Evolutionary conservation across 2,888 invertebrate species (phyloP).

Genomic region (Brenthis ino): DNA sequence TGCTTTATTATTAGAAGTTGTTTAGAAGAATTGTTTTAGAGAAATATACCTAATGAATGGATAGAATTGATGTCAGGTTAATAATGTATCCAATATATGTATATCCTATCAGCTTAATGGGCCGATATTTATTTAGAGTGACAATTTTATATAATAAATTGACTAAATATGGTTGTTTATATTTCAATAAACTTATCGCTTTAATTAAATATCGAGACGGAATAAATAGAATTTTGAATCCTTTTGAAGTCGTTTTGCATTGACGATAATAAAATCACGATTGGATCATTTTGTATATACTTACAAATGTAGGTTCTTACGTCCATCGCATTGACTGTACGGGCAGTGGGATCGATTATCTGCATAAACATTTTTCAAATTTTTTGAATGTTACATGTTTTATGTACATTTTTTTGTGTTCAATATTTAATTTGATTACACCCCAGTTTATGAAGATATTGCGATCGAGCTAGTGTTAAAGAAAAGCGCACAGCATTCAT

Average conservation of each 20-base stretch:
- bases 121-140: conserved; percentile 33
- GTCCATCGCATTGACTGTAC: conserved; percentile 53
- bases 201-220: conserved; percentile 25
- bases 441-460: conserved; percentile 62
- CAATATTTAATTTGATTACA: conserved; percentile 38
- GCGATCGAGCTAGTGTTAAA: conserved; percentile 65
- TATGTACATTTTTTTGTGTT: conserved; percentile 15
- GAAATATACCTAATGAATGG: conserved; percentile 44
- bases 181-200: conserved; percentile 28
- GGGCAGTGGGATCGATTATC: conserved; percentile 51
- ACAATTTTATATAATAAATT: conserved; percentile 15
- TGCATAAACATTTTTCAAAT: conserved; percentile 36
- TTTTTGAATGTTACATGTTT: conserved; percentile 33
- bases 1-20: conserved; percentile 55
- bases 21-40: conserved; percentile 44
- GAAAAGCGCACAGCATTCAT: conserved; percentile 75
- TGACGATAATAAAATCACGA: conserved; percentile 49
- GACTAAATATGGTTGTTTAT: conserved; percentile 24
- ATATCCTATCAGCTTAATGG: conserved; percentile 33
- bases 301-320: conserved; percentile 49
- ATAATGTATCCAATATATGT: conserved; percentile 41
- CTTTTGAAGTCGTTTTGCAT: conserved; percentile 41
- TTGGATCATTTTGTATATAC: conserved; percentile 50
- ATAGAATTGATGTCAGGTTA: conserved; percentile 49
- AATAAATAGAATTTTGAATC: conserved; percentile 25